Base-by-base conservation (phyloP, 1,140 invertebrate species). In the Coelopa frigida region DNA sequence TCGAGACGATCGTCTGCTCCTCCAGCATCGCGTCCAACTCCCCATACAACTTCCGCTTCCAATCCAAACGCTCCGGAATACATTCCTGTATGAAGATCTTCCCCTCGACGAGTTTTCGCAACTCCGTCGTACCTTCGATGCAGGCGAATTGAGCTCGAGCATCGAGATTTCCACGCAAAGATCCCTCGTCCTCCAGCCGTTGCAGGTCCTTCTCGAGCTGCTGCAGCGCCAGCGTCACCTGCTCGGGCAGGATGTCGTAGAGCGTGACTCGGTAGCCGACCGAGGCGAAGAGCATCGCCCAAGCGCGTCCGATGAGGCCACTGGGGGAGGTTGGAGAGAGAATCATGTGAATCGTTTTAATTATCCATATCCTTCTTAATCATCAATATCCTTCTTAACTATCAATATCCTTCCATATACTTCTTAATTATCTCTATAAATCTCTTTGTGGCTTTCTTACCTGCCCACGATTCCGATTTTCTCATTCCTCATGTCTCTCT, bases 211-310 rank as follows among this genome's bases (percentile, higher is more conserved):
- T 57, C 46, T 80, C 64, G 38, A 95, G 83, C 54, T 89, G 82
- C 18, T 73, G 72, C 1, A 93, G 65, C 0, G 90, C 89, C 20
- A 75, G 76, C 3, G 73, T 63, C 12, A 94, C 77, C 68, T 89
- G 87, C 24, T 83, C 73, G 10, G 78, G 73, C 22, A 85, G 71
- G 26, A 92, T 80, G 65, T 98, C 93, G 63, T 83, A 96, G 21
- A 98, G 73, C 11, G 71, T 72, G 7, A 96, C 91, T 52, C 85
- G 72, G 67, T 93, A 95, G 4, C 89, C 91, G 17, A 82, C 87
- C 11, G 85, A 80, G 0, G 89, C 89, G 70, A 94, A 98, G 2
- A 97, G 72, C 91, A 96, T 94, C 0, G 92, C 82, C 89, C 91
- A 98, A 62, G 89, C 94, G 37, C 85, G 78, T 3, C 93, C 94